Evolutionary conservation across 2,113 vertebrate species (phyloP), one percentile per base, ranked within the genome.

Genomic region (Mus spicilegus): DNA sequence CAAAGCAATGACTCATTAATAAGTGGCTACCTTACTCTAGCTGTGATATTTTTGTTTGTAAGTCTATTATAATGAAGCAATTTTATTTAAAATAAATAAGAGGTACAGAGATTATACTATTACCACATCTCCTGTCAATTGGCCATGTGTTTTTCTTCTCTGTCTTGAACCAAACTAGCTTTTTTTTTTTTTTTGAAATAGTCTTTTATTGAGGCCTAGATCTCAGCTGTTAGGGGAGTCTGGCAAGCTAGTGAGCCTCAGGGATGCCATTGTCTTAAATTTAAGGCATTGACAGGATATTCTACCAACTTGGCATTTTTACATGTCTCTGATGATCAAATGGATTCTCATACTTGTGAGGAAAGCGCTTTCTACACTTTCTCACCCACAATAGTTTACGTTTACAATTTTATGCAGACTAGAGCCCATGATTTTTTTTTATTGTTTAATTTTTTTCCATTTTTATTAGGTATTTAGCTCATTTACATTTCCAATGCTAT

Each of bases 341-440:
- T 51, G 42, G 7, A 17, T 87, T 65, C 10, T 69, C 63, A 69
- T 36, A 20, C 49, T 19, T 86, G 42, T 24, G 63, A 33, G 12
- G 14, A 19, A 86, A 49, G 39, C 16, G 22, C 28, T 69, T 86
- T 33, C 7, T 33, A 4, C 1, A 36, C 16, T 65, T 10, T 67
- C 28, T 67, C n/a, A 67, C 42, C 16, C 42, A 1, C 39, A 36
- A 36, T 36, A 33, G 78, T 39, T 77, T 42, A 24, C 12, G 19
- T 28, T 75, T 73, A 88, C 36, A 80, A 61, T 93, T 93, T 89
- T 12, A 46, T 89, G 26, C 13, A 89, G 54, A 91, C 73, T 24
- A 65, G 69, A 89, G 11, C 33, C 9, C 16, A 81, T 28, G 78
- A 89, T 70, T 0, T 24, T 22, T 85, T 85, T 20, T n/a, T n/a